Evolutionary conservation across 2,797 vertebrate genomes (phyloP).

Genomic region (Silurus aristotelis): DNA sequence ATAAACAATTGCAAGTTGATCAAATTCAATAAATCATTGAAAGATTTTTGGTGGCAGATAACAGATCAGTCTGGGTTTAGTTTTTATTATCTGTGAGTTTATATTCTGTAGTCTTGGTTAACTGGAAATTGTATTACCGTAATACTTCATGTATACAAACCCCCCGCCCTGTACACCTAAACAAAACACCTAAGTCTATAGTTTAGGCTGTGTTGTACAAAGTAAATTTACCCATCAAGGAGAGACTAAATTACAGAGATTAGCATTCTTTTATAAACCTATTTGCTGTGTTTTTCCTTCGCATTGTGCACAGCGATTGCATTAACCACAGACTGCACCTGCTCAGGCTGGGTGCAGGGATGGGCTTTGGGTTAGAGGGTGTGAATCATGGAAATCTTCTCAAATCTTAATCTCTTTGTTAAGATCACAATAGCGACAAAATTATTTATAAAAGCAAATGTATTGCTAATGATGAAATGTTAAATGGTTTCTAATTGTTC

Average conservation of each 20-base stretch:
- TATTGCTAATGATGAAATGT: no score
- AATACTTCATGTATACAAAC: neutral
- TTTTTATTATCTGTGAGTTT: neutral
- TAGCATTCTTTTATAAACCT: neutral
- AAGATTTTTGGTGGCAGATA: neutral
- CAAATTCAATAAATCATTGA: neutral
- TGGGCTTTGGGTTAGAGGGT: conserved; percentile 19
- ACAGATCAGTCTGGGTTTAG: no score
- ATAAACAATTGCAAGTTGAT: neutral
- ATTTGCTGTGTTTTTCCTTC: conserved; percentile 12
- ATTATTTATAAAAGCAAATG: neutral
- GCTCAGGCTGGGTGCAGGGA: conserved; percentile 29
- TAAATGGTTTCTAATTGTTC: neutral
- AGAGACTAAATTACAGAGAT: neutral
- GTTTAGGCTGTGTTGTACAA: neutral
- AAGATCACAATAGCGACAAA: neutral
- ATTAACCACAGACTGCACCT: conserved; percentile 52
- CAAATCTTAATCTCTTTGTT: conserved; percentile 20
- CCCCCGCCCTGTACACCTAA: neutral
- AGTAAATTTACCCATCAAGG: neutral
- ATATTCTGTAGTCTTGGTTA: neutral
- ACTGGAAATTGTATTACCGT: neutral
- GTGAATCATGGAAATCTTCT: conserved; percentile 37
- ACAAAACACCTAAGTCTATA: neutral
- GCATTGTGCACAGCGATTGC: neutral